These are phyloP conservation scores for Nesogale talazaci DNA, from an alignment of 2,113 vertebrate species.

Conservation along the genomic window DNA sequence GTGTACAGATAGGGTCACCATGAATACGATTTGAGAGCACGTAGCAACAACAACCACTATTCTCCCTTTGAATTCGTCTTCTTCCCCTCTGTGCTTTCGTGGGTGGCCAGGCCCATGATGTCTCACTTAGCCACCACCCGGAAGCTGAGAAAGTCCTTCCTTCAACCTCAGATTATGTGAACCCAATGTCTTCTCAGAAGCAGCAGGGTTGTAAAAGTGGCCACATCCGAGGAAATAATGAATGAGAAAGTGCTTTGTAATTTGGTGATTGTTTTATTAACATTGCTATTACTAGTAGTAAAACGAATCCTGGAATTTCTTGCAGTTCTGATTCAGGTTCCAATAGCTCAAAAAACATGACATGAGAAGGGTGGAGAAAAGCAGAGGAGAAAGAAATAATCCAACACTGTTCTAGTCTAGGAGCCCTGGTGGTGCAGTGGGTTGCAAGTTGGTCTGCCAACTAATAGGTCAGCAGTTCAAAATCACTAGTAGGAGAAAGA, in stretches of 20 bases:
- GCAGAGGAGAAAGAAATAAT: too few relatives aligned
- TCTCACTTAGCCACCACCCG: neutral
- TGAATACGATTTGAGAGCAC: too few relatives aligned
- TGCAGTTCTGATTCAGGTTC: neutral
- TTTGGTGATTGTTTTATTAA: constrained; percentile 41
- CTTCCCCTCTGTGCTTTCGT: neutral
- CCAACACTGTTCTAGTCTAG: neutral
- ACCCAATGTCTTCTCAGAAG: neutral
- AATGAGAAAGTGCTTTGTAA: constrained; percentile 59
- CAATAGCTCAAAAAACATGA: neutral
- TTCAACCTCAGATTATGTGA: constrained; percentile 35
- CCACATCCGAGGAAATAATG: constrained; percentile 60
- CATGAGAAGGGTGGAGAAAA: neutral
- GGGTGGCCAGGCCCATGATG: constrained; percentile 13
- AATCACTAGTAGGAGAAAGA: too few relatives aligned
- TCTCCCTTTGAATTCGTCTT: neutral
- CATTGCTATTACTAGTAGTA: neutral
- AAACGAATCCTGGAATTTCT: constrained; percentile 36
- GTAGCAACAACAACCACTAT: neutral
- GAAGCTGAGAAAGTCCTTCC: constrained; percentile 6
- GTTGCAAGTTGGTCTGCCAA: too few relatives aligned
- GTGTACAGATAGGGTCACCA: too few relatives aligned
- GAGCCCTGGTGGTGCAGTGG: neutral
- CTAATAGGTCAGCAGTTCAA: too few relatives aligned
- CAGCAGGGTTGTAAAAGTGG: neutral